Evolutionary conservation across 2,113 vertebrate genomes (phyloP), one percentile per base, ranked within the genome.

Genomic region (Castor canadensis): DNA sequence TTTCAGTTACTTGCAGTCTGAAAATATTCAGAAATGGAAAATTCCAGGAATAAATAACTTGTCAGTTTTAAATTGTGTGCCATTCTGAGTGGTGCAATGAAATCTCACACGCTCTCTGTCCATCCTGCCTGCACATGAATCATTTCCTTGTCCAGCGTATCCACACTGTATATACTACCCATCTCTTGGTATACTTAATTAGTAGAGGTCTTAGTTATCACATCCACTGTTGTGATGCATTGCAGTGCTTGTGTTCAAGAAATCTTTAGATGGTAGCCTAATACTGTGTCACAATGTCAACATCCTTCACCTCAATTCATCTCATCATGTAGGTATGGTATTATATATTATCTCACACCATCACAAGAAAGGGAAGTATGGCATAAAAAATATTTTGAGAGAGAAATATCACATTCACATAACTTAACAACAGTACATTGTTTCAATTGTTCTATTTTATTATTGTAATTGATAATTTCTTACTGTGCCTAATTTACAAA

Each of bases 11-110:
- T 30, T 73, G 30, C 15, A 47, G 40, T 60, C 60, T 40, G 60
- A 84, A 64, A 76, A 89, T 76, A n/a, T 47, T 47, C 60, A n/a
- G 54, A 82, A 94, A 75, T 64, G 38, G 67, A 45, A 94, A 84
- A 40, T 69, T 75, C 40, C 13, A 40, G 60, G 49, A 47, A 84
- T 84, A 22, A 84, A 89, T 66, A 56, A 56, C 60, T 56, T 32
- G 22, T 66, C 62, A 32, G 22, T 43, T 64, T 73, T 54, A 64
- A 80, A 54, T n/a, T 12, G 13, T 1, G 43, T 9, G 15, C 28
- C 67, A 94, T 47, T 88, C 45, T 80, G 49, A 43, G 49, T 80
- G 30, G 75, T 69, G 28, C 56, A 38, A 45, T 56, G 17, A 67
- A 80, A 64, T 35, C 47, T 80, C 64, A 56, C 20, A 22, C 47